Evolutionary conservation across 2,797 vertebrate genomes (phyloP).

Genomic region (Lepidocolaptes lacrymiger): DNA sequence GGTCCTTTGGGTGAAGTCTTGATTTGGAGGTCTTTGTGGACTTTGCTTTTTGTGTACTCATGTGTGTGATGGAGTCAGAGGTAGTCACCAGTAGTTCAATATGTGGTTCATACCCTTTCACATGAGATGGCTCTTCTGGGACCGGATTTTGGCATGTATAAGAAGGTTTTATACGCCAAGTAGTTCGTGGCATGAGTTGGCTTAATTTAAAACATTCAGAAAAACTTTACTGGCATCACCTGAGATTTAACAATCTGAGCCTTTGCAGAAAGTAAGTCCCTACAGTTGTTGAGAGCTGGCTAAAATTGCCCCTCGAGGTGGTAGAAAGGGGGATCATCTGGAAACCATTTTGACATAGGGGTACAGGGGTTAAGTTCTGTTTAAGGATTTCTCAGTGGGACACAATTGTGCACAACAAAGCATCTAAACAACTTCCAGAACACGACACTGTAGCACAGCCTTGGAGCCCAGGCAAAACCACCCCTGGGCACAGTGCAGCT

Average conservation of each 20-base stretch:
- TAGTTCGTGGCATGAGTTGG: background rate
- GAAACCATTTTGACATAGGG: background rate
- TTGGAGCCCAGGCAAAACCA: background rate
- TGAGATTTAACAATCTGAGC: background rate
- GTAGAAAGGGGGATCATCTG: background rate
- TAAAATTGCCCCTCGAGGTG: background rate
- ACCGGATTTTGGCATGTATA: background rate
- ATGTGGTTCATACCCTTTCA: background rate
- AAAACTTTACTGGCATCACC: background rate
- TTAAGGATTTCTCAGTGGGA: background rate
- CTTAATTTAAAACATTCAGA: rapidly evolving
- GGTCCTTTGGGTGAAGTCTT: background rate
- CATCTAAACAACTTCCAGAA: background rate
- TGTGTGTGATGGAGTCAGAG: background rate
- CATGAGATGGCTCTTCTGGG: background rate
- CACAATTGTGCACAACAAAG: background rate
- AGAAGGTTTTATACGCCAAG: background rate
- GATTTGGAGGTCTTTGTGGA: background rate
- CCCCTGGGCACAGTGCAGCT: background rate
- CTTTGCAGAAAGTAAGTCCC: background rate
- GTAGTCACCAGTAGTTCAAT: background rate
- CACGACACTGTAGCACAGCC: rapidly evolving
- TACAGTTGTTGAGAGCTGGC: background rate
- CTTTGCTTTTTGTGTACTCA: background rate
- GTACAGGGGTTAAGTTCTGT: background rate